Evolutionary conservation across 2,113 vertebrate species (phyloP).

Genomic region (Harpagus bidentatus): DNA sequence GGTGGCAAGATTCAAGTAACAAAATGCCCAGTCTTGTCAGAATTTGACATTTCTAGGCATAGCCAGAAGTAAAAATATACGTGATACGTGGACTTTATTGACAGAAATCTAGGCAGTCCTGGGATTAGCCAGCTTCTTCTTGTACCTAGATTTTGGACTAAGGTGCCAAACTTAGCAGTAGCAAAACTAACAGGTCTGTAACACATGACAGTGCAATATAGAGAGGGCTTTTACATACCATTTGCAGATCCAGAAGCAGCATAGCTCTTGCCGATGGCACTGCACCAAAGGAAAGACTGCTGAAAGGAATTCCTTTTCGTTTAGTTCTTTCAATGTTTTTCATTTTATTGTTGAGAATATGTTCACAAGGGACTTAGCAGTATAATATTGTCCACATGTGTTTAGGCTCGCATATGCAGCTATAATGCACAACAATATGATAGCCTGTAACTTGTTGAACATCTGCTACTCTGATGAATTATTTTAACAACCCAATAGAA

Average conservation of each 20-base stretch:
- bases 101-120: background rate
- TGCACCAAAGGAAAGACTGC: background rate
- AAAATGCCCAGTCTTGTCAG: background rate
- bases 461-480: background rate
- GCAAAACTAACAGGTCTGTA: background rate
- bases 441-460: background rate
- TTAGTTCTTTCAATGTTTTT: background rate
- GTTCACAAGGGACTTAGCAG: background rate
- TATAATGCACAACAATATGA: background rate
- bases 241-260: background rate
- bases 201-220: background rate
- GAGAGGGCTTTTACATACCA: fast-evolving
- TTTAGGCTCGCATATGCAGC: background rate
- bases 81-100: background rate
- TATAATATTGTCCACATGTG: background rate
- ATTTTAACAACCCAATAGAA: background rate
- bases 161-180: background rate
- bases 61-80: background rate
- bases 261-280: background rate
- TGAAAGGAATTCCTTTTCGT: background rate
- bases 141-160: background rate
- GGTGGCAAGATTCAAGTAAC: background rate
- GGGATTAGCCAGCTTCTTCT: background rate
- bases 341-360: background rate
- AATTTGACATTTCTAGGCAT: background rate